Conservation (phyloP, 2,888 invertebrate species). For the Polietes domitor region DNA sequence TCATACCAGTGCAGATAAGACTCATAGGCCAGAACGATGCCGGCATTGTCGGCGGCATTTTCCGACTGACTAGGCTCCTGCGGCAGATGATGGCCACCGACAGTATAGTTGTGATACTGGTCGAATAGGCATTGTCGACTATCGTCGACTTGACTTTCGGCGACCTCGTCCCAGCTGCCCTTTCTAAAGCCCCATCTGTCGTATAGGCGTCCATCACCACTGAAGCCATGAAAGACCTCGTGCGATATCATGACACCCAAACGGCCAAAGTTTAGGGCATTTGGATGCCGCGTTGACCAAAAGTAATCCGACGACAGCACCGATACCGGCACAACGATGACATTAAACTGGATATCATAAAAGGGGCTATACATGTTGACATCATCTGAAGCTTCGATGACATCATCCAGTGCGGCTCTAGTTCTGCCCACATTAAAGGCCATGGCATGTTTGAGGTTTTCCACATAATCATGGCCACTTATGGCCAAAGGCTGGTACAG, state of each 20-base stretch:
- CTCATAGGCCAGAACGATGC: constrained; percentile 76
- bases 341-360: constrained; percentile 74
- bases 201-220: constrained; percentile 73
- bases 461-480: constrained; percentile 69
- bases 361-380: constrained; percentile 71
- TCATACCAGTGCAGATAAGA: constrained; percentile 75
- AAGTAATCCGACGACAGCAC: constrained; percentile 75
- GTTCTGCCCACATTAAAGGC: constrained; percentile 22
- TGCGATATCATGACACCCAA: constrained; percentile 75
- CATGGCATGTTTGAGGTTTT: constrained; percentile 66
- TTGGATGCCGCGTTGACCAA: constrained; percentile 73
- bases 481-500: constrained; percentile 71
- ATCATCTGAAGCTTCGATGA: constrained; percentile 69
- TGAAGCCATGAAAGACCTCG: constrained; percentile 77
- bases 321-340: constrained; percentile 74
- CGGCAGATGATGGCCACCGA: constrained; percentile 71
- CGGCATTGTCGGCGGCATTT: constrained; percentile 79
- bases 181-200: constrained; percentile 78
- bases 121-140: constrained; percentile 74
- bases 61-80: constrained; percentile 74
- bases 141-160: constrained; percentile 66
- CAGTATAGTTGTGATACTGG: constrained; percentile 74
- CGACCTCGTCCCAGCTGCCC: too few species aligned
- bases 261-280: constrained; percentile 75
- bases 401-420: constrained; percentile 67